These are phyloP conservation scores for Tiaroga cobitis DNA, from an alignment of 2,797 vertebrate species.

Conservation along the genomic window DNA sequence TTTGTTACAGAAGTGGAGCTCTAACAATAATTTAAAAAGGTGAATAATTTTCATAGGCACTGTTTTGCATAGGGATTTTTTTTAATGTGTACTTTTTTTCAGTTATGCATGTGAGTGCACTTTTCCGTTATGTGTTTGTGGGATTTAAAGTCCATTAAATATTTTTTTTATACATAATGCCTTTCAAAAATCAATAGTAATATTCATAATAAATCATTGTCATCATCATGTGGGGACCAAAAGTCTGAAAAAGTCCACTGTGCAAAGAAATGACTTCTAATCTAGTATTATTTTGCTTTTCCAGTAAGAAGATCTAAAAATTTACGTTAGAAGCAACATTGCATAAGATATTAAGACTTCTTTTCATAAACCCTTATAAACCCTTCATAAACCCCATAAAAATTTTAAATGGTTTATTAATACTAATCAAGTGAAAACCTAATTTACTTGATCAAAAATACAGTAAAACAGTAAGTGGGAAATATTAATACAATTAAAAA, in stretches of 20 bases:
- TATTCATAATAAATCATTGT: neutral
- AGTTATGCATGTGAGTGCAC: constrained; percentile 7
- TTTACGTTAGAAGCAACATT: neutral
- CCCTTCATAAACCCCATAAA: no score
- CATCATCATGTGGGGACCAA: neutral
- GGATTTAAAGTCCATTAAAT: neutral
- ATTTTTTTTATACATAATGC: neutral
- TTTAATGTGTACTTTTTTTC: neutral
- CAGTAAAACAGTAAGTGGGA: neutral
- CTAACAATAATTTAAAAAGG: neutral
- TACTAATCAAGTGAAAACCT: neutral
- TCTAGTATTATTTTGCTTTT: neutral
- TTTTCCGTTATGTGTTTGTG: neutral
- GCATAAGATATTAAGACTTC: neutral
- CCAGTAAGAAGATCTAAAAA: neutral
- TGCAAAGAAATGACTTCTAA: neutral
- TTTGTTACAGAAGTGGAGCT: neutral
- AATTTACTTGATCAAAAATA: neutral
- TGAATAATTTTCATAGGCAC: neutral
- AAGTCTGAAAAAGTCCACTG: neutral
- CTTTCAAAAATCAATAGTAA: neutral
- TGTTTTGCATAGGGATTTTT: neutral
- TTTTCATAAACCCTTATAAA: no score
- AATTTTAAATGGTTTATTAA: neutral
- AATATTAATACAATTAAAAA: neutral